Evolutionary conservation across 2,888 invertebrate genomes (phyloP), one percentile per base, ranked within the genome.

Genomic region (Pristionchus entomophagus): DNA sequence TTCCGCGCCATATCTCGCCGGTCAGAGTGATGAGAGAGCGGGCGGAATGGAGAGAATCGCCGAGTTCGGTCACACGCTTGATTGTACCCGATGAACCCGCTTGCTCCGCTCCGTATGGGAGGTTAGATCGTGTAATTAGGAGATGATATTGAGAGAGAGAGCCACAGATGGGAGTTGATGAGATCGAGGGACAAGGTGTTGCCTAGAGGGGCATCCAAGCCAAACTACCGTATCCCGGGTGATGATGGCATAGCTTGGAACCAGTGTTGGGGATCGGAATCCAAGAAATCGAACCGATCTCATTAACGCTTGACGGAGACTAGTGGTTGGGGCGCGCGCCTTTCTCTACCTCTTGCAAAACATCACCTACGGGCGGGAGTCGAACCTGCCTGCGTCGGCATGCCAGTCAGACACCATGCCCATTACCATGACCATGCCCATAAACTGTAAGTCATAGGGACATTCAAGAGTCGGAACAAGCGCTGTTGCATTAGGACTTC

Each of bases 91-190:
- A 6, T 69, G 69, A 69, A 38, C n/a, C n/a, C n/a, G n/a, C n/a
- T n/a, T 38, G 69, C 29, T 62, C 5, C 22, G 19, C 69, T 69
- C 10, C 4, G 8, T 35, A 1, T 32, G 32, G 69, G n/a, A n/a
- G 22, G 38, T 19, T 69, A 38, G n/a, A n/a, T n/a, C n/a, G n/a
- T n/a, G 41, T 69, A 38, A 69, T 41, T 69, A 69, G 69, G 69
- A 69, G n/a, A 69, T n/a, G n/a, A n/a, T 69, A 29, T n/a, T 26
- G 62, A 62, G 29, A 26, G 38, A n/a, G 41, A 5, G 6, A 69
- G 69, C 69, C 69, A 69, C 69, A 69, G 69, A 69, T 69, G 69
- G 69, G 22, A 32, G 35, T n/a, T n/a, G n/a, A n/a, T n/a, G 56
- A 56, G 56, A 56, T 22, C 12, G 65, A 29, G 38, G 22, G 38